Evolutionary conservation across 2,888 invertebrate species (phyloP).

Genomic region (Megastigmus dorsalis): DNA sequence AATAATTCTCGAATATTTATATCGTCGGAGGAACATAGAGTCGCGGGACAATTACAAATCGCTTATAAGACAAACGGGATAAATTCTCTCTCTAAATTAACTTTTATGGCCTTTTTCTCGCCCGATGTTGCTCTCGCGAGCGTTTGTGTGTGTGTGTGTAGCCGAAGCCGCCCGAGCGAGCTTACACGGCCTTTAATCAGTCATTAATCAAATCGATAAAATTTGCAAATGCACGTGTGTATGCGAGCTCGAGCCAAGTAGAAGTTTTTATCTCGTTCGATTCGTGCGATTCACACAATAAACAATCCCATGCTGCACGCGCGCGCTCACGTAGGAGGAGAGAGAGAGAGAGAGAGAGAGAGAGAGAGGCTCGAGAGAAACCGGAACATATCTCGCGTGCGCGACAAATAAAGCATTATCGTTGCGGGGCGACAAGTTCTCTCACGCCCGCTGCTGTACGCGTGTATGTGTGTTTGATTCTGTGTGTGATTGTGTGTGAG

Average conservation of each 20-base stretch:
- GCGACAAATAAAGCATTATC: conserved; percentile 75
- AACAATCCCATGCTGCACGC: conserved; percentile 64
- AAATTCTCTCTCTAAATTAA: conserved; percentile 29
- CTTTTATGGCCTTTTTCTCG: too few relatives aligned
- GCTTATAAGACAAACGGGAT: conserved; percentile 24
- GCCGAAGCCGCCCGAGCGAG: conserved; percentile 14
- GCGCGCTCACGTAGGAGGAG: background rate
- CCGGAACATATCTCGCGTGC: conserved; percentile 68
- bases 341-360: background rate
- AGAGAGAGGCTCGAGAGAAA: conserved; percentile 29
- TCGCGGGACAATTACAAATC: conserved; percentile 31
- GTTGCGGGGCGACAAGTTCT: conserved; percentile 73
- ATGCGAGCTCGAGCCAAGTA: conserved; percentile 56
- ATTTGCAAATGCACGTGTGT: conserved; percentile 27
- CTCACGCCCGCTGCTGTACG: conserved; percentile 69
- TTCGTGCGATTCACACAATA: conserved; percentile 73
- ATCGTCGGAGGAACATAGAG: background rate
- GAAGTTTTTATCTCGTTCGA: conserved; percentile 72
- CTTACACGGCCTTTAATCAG: conserved; percentile 34
- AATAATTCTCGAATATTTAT: conserved; percentile 1
- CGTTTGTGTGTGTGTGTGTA: too few relatives aligned
- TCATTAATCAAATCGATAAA: conserved; percentile 53
- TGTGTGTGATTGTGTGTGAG: too few relatives aligned
- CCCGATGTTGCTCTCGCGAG: background rate
- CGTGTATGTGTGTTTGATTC: too few relatives aligned